Percentiles rank a stretch among this genome's conserved stretches.
Conservation (phyloP, 2,797 vertebrate species). For the Remorina albescens region DNA sequence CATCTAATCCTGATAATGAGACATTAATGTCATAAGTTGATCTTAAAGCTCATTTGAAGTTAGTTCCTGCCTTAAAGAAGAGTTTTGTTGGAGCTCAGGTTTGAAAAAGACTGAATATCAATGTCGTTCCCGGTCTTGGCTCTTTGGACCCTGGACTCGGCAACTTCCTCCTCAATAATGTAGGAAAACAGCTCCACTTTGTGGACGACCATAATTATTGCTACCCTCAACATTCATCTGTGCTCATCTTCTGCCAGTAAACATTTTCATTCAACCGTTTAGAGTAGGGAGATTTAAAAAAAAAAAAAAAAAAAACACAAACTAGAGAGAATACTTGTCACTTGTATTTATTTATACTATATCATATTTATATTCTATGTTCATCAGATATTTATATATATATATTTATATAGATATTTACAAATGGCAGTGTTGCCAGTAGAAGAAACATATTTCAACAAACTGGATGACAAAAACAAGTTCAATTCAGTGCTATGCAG, state of each 20-base stretch:
- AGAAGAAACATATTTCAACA: conserved; percentile 74
- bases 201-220: conserved; percentile 33
- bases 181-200: conserved; percentile 28
- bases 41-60: too few species aligned
- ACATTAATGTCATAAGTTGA: too few species aligned
- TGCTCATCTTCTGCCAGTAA: background rate
- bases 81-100: too few species aligned
- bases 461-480: conserved; percentile 64
- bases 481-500: conserved; percentile 73
- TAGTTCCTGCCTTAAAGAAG: too few species aligned
- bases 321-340: conserved; percentile 29
- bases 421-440: conserved; percentile 77
- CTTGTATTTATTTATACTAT: conserved; percentile 81
- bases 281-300: background rate
- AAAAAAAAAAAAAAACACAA: conserved; percentile 42
- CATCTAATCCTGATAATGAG: too few species aligned
- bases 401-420: conserved; percentile 82
- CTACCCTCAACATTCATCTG: background rate
- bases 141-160: background rate
- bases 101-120: background rate
- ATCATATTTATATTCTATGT: conserved; percentile 80
- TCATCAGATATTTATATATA: conserved; percentile 75
- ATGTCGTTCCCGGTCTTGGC: background rate
- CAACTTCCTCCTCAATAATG: background rate
- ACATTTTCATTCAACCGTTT: background rate